Evolutionary conservation across 2,797 vertebrate species (phyloP).

Genomic region (Heteromormyrus szaboi): DNA sequence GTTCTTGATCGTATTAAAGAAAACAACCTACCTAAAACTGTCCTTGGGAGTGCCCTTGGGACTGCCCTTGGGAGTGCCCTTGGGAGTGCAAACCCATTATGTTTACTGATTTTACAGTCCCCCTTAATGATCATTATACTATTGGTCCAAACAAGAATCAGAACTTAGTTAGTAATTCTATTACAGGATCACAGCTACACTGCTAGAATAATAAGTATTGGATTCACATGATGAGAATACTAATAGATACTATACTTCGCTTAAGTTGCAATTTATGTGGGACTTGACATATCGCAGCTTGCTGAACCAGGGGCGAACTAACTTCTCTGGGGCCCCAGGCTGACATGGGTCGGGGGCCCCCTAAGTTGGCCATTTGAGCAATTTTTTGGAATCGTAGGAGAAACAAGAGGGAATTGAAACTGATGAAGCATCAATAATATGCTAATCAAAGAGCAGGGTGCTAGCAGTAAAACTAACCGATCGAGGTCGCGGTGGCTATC

Average conservation of each 20-base stretch:
- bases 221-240: neutral
- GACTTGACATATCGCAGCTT: neutral
- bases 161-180: constrained; percentile 10
- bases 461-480: neutral
- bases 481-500: neutral
- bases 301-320: neutral
- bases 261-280: neutral
- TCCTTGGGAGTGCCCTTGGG: neutral
- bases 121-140: constrained; percentile 9
- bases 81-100: constrained; percentile 1
- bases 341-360: neutral
- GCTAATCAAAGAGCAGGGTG: neutral
- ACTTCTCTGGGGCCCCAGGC: neutral
- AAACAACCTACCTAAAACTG: neutral
- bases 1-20: constrained; percentile 19
- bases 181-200: neutral
- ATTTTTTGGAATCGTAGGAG: neutral
- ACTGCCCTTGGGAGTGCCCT: neutral
- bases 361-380: neutral
- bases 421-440: neutral
- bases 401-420: neutral
- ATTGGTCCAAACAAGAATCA: neutral
- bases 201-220: neutral
- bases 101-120: constrained; percentile 15
- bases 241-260: neutral